These are phyloP conservation scores for Rynchops niger DNA, from an alignment of 2,113 vertebrate species.

Conservation along the genomic window DNA sequence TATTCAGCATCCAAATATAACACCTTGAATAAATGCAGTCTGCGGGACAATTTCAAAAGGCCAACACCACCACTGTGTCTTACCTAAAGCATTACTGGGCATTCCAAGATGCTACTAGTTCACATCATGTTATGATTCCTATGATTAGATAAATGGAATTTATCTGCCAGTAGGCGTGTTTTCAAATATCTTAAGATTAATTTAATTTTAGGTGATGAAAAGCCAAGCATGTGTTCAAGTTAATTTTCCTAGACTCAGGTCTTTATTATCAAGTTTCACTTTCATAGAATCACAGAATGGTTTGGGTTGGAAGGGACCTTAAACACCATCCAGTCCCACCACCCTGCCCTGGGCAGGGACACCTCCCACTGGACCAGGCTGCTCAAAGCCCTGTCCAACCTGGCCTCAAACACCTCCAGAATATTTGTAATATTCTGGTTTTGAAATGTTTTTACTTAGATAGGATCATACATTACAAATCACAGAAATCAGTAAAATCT, in stretches of 20 bases:
- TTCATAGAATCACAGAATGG: background rate
- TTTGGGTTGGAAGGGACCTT: background rate
- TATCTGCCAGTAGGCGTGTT: background rate
- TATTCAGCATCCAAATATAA: background rate
- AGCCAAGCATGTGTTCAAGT: background rate
- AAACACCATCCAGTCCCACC: background rate
- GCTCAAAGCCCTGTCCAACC: background rate
- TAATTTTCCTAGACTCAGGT: background rate
- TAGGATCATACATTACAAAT: background rate
- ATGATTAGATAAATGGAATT: background rate
- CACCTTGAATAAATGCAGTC: background rate
- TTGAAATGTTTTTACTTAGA: background rate
- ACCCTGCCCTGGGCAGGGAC: background rate
- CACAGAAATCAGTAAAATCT: background rate
- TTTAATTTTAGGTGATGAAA: background rate
- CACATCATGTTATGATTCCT: background rate
- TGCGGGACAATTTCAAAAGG: background rate
- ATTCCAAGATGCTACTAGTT: background rate
- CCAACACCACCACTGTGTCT: background rate
- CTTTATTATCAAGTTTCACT: background rate
- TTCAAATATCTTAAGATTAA: background rate
- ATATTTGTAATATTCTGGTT: background rate
- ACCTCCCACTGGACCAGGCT: background rate
- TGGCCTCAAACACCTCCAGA: background rate
- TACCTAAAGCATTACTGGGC: background rate